These are phyloP conservation scores for Anthrax anthrax DNA, from an alignment of 2,888 invertebrate species.

Conservation along the genomic window DNA sequence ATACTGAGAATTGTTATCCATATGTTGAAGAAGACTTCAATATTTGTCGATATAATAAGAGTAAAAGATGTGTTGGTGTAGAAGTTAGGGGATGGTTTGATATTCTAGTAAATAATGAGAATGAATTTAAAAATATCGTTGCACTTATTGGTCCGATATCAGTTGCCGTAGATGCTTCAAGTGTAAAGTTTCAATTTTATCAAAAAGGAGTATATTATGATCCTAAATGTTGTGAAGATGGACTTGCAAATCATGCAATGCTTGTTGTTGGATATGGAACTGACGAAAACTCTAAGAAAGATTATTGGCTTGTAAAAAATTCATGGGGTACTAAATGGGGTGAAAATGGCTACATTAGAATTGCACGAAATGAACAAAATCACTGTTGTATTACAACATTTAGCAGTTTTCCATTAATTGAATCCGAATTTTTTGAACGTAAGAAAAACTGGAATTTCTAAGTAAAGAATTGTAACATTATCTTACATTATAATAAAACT, in stretches of 20 bases:
- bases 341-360: slow-evolving; percentile 8
- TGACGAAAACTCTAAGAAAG: slow-evolving; percentile 1
- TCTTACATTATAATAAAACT: no score
- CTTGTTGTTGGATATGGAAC: slow-evolving; percentile 10
- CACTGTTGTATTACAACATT: slow-evolving; percentile 8
- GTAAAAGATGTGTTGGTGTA: slow-evolving; percentile 47
- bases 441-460: no score
- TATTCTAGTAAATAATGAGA: slow-evolving; percentile 50
- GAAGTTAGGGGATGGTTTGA: slow-evolving; percentile 59
- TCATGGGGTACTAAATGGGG: slow-evolving; percentile 12
- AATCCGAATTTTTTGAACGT: no score
- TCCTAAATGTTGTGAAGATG: slow-evolving; percentile 47
- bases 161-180: slow-evolving; percentile 73
- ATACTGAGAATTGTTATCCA: slow-evolving; percentile 68
- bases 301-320: slow-evolving; percentile 12
- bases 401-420: slow-evolving; percentile 25
- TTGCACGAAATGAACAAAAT: slow-evolving; percentile 6
- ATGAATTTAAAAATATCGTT: slow-evolving; percentile 51
- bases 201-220: slow-evolving; percentile 60
- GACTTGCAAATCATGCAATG: slow-evolving; percentile 56
- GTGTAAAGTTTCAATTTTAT: slow-evolving; percentile 64
- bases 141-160: slow-evolving; percentile 66
- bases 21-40: slow-evolving; percentile 38
- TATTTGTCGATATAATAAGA: slow-evolving; percentile 21
- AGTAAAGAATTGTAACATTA: no score